Evolutionary conservation across 2,888 invertebrate genomes (phyloP).

Genomic region (Macrosiphum euphorbiae): DNA sequence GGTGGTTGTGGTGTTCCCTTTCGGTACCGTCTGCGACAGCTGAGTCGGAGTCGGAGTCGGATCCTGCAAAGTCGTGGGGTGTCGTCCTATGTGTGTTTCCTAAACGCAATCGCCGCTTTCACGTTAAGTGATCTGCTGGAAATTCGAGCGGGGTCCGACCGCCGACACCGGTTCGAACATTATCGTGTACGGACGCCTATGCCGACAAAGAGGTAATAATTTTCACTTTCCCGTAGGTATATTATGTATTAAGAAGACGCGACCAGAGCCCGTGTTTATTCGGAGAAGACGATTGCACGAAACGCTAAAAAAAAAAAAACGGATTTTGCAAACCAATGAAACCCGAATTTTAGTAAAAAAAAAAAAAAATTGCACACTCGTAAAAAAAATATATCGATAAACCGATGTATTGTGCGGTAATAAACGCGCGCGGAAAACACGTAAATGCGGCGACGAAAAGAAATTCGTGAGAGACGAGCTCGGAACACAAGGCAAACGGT

Average conservation of each 20-base stretch:
- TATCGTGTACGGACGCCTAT: not conserved
- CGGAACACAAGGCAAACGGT: not conserved
- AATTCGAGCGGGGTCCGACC: constrained; percentile 47
- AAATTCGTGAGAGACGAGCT: not conserved
- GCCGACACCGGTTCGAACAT: constrained; percentile 56
- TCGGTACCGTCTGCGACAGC: not conserved
- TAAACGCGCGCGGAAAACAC: constrained; percentile 33
- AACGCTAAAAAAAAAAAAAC: not conserved
- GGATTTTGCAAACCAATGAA: not conserved
- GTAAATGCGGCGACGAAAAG: constrained; percentile 21
- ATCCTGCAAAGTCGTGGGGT: not conserved
- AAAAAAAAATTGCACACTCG: not conserved
- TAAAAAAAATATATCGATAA: not conserved
- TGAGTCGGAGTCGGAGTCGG: not conserved
- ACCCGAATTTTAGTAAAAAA: not conserved
- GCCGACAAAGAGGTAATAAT: not conserved
- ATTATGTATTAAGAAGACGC: not conserved
- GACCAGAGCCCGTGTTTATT: not conserved
- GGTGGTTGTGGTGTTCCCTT: not conserved
- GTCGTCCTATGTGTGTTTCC: not conserved
- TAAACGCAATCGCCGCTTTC: not conserved
- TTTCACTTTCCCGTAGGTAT: not conserved
- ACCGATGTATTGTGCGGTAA: not conserved
- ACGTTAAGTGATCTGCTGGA: constrained; percentile 54
- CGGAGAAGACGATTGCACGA: not conserved